Evolutionary conservation across 2,797 vertebrate genomes (phyloP).

Genomic region (Pelobates cultripes): DNA sequence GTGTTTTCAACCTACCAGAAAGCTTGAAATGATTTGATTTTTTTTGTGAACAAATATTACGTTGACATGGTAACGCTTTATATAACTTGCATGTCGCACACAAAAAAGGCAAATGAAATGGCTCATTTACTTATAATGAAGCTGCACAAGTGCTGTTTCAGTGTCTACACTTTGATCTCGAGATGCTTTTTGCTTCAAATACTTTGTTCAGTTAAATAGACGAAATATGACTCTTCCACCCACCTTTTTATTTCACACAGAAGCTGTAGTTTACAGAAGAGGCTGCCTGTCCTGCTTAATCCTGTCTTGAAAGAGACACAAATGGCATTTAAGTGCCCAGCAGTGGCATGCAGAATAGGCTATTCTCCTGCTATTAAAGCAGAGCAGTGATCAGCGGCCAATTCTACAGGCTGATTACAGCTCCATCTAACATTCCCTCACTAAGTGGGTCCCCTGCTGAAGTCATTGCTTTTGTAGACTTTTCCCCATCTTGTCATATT

Average conservation of each 20-base stretch:
- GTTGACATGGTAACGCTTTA: too few relatives aligned
- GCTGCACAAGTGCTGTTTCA: not conserved
- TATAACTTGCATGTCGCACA: too few relatives aligned
- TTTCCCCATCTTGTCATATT: constrained; percentile 35
- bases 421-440: constrained; percentile 44
- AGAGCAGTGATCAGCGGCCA: constrained; percentile 36
- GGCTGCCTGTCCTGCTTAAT: constrained; percentile 29
- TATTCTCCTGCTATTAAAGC: constrained; percentile 49
- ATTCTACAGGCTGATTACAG: constrained; percentile 51
- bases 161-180: constrained; percentile 8
- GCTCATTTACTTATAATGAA: constrained; percentile 18
- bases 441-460: constrained; percentile 53
- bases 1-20: too few relatives aligned
- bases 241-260: constrained; percentile 11
- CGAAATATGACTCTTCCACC: not conserved
- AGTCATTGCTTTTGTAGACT: constrained; percentile 39
- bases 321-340: constrained; percentile 46
- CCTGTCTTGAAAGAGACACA: constrained; percentile 38
- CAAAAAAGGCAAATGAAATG: not conserved
- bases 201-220: constrained; percentile 5
- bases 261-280: constrained; percentile 17
- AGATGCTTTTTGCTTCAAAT: constrained; percentile 1
- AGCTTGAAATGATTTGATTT: too few relatives aligned
- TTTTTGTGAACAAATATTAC: too few relatives aligned
- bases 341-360: constrained; percentile 47